Percentiles rank a stretch among this genome's conserved stretches.
Conservation (phyloP, 1,140 invertebrate species). For the Papilio polytes region DNA sequence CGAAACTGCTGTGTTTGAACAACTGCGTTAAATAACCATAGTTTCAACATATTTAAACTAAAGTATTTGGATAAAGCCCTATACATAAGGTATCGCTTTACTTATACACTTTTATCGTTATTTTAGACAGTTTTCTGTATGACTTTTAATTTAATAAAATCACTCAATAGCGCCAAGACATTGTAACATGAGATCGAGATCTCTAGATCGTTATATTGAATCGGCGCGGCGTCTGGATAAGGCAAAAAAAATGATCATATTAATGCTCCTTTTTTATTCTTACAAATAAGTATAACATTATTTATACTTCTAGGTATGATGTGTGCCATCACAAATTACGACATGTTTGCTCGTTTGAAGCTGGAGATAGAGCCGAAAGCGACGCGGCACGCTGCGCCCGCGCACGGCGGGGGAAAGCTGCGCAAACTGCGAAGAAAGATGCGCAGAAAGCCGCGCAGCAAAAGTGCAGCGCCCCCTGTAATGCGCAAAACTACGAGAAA, state of each 20-base stretch:
- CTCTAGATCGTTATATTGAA: too few relatives aligned
- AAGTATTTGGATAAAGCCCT: too few relatives aligned
- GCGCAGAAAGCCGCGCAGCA: conserved; percentile 74
- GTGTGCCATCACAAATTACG: conserved; percentile 80
- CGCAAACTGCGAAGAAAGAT: conserved; percentile 60
- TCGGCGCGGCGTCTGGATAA: too few relatives aligned
- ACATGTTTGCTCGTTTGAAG: conserved; percentile 78
- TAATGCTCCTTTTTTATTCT: too few relatives aligned
- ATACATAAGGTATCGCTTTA: too few relatives aligned
- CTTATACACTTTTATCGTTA: too few relatives aligned
- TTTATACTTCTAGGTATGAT: conserved; percentile 71
- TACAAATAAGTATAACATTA: background rate
- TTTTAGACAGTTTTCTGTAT: too few relatives aligned
- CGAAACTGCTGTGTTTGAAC: background rate
- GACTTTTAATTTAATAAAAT: too few relatives aligned
- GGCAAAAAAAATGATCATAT: too few relatives aligned
- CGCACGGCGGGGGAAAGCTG: conserved; percentile 58
- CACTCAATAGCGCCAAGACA: too few relatives aligned
- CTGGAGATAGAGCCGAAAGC: conserved; percentile 74
- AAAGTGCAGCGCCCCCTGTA: conserved; percentile 68
- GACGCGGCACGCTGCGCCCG: conserved; percentile 57
- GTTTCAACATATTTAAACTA: too few relatives aligned
- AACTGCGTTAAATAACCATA: background rate
- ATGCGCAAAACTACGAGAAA: conserved; percentile 52
- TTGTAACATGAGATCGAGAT: too few relatives aligned